Percentiles rank a stretch among this genome's conserved stretches.
Evolutionary conservation across 1,140 invertebrate species (phyloP).

Genomic region (Drosophila parabipectinata): DNA sequence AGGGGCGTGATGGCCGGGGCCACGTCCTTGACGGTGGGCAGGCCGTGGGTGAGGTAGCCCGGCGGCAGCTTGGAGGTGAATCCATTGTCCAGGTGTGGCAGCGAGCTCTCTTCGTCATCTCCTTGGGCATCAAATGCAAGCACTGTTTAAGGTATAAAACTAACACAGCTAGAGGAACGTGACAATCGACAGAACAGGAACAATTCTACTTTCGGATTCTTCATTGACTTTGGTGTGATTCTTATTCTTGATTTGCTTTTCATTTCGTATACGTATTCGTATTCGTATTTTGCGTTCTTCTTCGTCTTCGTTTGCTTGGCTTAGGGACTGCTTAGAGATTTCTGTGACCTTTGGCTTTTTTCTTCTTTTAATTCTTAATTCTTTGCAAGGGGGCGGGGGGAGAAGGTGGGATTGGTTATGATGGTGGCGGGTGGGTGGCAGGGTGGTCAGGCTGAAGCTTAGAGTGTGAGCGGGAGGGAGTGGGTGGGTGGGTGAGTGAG

Average conservation of each 20-base stretch:
- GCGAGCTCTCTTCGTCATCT: constrained; percentile 96
- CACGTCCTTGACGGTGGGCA: constrained; percentile 97
- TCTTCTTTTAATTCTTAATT: constrained; percentile 10
- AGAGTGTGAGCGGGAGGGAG: constrained; percentile 11
- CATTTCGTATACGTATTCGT: background rate
- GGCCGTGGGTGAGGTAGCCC: constrained; percentile 94
- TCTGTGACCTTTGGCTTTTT: constrained; percentile 50
- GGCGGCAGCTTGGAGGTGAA: constrained; percentile 95
- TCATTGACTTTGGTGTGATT: background rate
- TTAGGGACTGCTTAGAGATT: constrained; percentile 25
- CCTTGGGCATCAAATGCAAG: constrained; percentile 99
- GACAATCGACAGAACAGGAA: constrained; percentile 84
- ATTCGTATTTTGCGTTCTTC: constrained; percentile 27
- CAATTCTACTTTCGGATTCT: constrained; percentile 76
- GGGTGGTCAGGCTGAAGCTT: background rate
- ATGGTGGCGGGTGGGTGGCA: background rate
- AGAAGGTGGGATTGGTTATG: background rate
- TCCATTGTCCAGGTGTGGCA: constrained; percentile 88
- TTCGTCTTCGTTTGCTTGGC: constrained; percentile 28
- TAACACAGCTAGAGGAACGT: constrained; percentile 84
- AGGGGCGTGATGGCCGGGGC: constrained; percentile 93
- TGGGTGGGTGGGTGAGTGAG: constrained; percentile 4
- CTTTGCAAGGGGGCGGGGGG: background rate
- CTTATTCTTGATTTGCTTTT: constrained; percentile 18
- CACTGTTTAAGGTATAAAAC: constrained; percentile 97